Base-by-base conservation (phyloP, 2,113 vertebrate species). In the Cichladusa arquata region DNA sequence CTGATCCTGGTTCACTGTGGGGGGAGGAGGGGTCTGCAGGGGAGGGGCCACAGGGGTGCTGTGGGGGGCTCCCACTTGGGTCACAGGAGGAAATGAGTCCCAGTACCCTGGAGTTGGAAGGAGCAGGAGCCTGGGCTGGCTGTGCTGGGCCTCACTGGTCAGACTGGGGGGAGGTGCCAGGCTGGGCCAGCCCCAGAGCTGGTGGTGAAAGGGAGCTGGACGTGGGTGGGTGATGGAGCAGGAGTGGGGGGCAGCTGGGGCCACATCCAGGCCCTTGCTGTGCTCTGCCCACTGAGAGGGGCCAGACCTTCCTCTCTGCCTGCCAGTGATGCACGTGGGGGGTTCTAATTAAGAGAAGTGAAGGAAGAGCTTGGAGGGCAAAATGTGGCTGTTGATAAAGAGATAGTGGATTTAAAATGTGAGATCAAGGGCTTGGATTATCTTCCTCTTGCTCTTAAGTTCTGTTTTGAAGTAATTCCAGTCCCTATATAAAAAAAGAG, bases 31-130 rank as follows among this genome's bases (percentile, higher is more conserved):
- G 28, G 12, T 26, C 45, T 56, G 53, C 23, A n/a, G 29, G 53
- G 14, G 33, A 61, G 31, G 12, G 48, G n/a, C 10, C 44, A 45
- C 1, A 1, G 31, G 60, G 51, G 4, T 51, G 67, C 34, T 50
- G 22, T 4, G 8, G 26, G 25, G 25, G 14, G 28, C 50, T 33
- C 11, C 7, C 6, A 2, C 17, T 51, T 17, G 54, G 10, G 12
- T 13, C 47, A 19, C 28, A 33, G 36, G 1, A 23, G 60, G 42
- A 44, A 17, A 8, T 9, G 71, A 24, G 14, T 56, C 34, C 60
- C 10, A 4, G 12, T 3, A 9, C 14, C 0, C 26, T 3, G 47
- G 57, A n/a, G 9, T 2, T 19, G 56, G 82, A 22, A 45, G 22
- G 17, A 25, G 19, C 4, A 1, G 61, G 44, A 8, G 33, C 1